A percentile compares a stretch with the other conserved stretches of the same genome.
These are phyloP conservation scores for Capromys pilorides DNA, from an alignment of 2,797 vertebrate species.

Conservation along the genomic window DNA sequence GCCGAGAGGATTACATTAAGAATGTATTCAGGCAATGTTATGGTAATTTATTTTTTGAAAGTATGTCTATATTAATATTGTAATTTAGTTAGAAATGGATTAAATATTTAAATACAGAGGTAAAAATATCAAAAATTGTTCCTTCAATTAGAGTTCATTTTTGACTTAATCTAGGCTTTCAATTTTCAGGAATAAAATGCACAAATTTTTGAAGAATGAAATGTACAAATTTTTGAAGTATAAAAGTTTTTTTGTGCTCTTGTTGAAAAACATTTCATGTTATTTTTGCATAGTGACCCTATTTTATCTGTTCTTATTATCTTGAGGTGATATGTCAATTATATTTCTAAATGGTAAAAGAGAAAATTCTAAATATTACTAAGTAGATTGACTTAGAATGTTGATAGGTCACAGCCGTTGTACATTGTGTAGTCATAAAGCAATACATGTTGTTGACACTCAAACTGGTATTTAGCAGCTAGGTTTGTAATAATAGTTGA, in stretches of 20 bases:
- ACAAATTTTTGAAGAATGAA: conserved; percentile 57
- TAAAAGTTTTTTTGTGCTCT: not conserved
- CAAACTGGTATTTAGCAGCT: conserved; percentile 64
- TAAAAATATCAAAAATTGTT: conserved; percentile 76
- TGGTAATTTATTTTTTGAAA: conserved; percentile 81
- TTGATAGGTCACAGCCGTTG: conserved; percentile 77
- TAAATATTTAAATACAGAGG: conserved; percentile 81
- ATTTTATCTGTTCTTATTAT: conserved; percentile 57
- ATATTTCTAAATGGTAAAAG: conserved; percentile 81
- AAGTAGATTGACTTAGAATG: conserved; percentile 70
- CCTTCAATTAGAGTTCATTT: conserved; percentile 75
- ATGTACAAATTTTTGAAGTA: not conserved
- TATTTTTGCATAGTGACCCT: conserved; percentile 67
- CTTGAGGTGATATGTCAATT: conserved; percentile 74
- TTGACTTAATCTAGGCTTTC: conserved; percentile 66
- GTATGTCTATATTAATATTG: conserved; percentile 79
- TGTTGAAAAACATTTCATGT: conserved; percentile 58
- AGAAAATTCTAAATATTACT: conserved; percentile 81
- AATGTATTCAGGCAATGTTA: conserved; percentile 80
- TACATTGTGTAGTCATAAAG: conserved; percentile 70
- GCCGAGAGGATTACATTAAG: conserved; percentile 80
- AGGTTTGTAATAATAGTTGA: conserved; percentile 39
- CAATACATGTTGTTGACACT: conserved; percentile 74
- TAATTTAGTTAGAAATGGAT: conserved; percentile 83
- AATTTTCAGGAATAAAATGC: conserved; percentile 52